Evolutionary conservation across 2,888 invertebrate species (phyloP), one percentile per base, ranked within the genome.

Genomic region (Agrilus mali): DNA sequence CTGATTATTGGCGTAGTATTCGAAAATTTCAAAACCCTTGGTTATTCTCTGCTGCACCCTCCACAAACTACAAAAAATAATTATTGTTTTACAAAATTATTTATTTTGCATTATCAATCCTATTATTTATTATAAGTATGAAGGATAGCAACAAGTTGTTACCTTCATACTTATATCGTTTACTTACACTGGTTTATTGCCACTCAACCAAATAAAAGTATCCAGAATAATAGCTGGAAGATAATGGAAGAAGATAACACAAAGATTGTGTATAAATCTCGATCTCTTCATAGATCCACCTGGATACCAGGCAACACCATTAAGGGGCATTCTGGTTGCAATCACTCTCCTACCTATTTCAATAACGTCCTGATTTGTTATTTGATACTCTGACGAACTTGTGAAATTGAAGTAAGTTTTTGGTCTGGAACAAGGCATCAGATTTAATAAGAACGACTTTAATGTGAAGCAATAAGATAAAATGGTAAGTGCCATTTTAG

Each of bases 1-100:
- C 49, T 89, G 87, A 60, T 87, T 86, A 61, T 85, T 87, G 0
- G 92, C 89, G 67, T 94, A 94, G 62, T 90, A 93, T 59, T 90
- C 87, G 57, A 94, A 84, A 0, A 87, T 85, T 56, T 87, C 86
- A 58, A 90, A 86, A 0, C 92, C 87, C 68, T 88, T 87, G 50
- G 75, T 75, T 54, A 94, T 84, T 38, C 87, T 78, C 44, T 81
- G 79, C 53, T 92, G 92, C 2, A 90, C 82, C 40, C 82, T 77
- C 58, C 86, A 82, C 59, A 92, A 70, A 22, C 90, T 92, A 62
- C 10, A 15, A 20, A 41, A 13, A 27, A 27, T 10, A 27, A 27
- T n/a, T n/a, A n/a, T n/a, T n/a, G n/a, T n/a, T n/a, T n/a, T n/a
- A n/a, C n/a, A n/a, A n/a, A n/a, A n/a, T n/a, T n/a, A n/a, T n/a